Evolutionary conservation across 2,797 vertebrate species (phyloP).

Genomic region (Etheostoma nigrum): DNA sequence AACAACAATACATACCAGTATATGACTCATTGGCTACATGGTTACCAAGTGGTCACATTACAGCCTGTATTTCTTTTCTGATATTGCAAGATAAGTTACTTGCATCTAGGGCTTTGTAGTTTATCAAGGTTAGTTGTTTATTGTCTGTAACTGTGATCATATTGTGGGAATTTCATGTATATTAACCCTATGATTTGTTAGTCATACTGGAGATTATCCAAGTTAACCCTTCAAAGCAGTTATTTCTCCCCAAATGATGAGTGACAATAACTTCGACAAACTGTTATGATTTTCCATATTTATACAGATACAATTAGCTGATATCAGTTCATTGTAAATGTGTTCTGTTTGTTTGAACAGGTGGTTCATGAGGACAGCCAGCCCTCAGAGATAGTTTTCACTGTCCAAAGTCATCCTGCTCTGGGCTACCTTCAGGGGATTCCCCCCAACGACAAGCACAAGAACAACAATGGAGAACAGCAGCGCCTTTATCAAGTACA

Average conservation of each 20-base stretch:
- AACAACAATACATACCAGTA: background rate
- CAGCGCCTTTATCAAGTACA: slow-evolving; percentile 55
- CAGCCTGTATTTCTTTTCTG: background rate
- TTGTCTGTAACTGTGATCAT: background rate
- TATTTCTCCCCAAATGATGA: background rate
- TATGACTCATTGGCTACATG: background rate
- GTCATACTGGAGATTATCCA: background rate
- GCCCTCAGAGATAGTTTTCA: slow-evolving; percentile 87
- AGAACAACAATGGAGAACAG: slow-evolving; percentile 25
- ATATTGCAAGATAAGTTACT: background rate
- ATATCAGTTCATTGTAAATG: background rate
- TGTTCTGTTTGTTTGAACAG: slow-evolving; percentile 71
- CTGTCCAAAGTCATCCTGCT: slow-evolving; percentile 78
- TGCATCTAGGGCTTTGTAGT: background rate
- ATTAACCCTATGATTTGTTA: background rate
- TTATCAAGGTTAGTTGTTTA: background rate
- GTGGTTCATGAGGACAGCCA: slow-evolving; percentile 87
- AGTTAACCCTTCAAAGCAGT: background rate
- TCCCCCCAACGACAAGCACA: slow-evolving; percentile 52
- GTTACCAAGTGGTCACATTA: background rate
- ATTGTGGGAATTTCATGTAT: background rate
- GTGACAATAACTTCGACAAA: no score
- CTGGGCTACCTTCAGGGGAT: slow-evolving; percentile 84
- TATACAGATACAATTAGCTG: background rate
- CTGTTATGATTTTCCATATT: background rate